A percentile compares a stretch with the other conserved stretches of the same genome.
Conservation (phyloP, 2,797 vertebrate genomes). For the Tenualosa thibaudeaui region DNA sequence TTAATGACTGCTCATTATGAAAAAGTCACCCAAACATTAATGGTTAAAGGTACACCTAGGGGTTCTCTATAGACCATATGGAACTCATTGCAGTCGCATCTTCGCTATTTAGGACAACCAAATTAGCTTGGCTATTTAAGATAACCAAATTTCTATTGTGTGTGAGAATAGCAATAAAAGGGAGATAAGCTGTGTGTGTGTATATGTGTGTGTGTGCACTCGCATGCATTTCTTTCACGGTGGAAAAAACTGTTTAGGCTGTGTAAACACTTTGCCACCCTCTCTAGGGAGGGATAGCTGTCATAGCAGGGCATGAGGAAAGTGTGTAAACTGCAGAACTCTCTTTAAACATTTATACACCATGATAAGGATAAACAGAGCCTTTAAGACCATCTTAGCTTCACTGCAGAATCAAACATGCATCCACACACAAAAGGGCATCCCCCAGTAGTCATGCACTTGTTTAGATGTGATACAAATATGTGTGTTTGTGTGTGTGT, state of each 20-base stretch:
- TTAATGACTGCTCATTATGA: not conserved
- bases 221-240: not conserved
- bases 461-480: slow-evolving; percentile 6
- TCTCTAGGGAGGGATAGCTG: slow-evolving; percentile 16
- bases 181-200: not conserved
- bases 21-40: not conserved
- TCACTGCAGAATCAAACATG: not conserved
- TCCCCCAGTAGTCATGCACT: slow-evolving; percentile 17
- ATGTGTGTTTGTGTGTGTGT: too few relatives aligned
- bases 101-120: slow-evolving; percentile 18
- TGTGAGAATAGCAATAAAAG: not conserved
- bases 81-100: not conserved
- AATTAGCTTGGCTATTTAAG: not conserved
- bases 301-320: not conserved
- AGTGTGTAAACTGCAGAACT: slow-evolving; percentile 15
- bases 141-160: not conserved
- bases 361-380: slow-evolving; percentile 15
- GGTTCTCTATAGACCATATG: not conserved
- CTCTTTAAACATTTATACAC: slow-evolving; percentile 17
- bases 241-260: not conserved
- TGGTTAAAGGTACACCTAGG: not conserved
- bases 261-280: slow-evolving; percentile 12
- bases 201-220: not conserved
- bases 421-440: not conserved
- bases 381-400: not conserved